phyloP scores from a whole-genome alignment of 2,888 invertebrate species.

The Tiliacea aurago region DNA sequence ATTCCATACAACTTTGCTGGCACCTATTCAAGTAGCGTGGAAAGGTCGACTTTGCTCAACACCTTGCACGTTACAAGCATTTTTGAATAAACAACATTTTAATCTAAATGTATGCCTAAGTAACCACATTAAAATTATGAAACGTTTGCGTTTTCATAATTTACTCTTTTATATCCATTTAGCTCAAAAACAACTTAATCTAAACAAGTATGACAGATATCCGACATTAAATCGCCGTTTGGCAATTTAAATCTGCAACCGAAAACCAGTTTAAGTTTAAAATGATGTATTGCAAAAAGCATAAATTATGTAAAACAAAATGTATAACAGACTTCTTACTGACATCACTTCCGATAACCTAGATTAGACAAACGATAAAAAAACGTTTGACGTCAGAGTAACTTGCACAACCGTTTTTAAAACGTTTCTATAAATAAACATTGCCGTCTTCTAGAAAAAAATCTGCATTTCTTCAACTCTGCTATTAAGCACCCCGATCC shows the following conservation, averaged over 20 bases:
- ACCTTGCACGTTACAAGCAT: no score
- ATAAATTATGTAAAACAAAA: slow-evolving; percentile 39
- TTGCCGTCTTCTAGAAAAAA: neutral
- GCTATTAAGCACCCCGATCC: no score
- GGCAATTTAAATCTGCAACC: slow-evolving; percentile 27
- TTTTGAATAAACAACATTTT: neutral
- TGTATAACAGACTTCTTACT: slow-evolving; percentile 19
- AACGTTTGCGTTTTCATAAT: neutral
- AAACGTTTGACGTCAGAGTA: slow-evolving; percentile 27
- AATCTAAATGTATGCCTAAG: no score
- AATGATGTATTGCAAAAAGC: slow-evolving; percentile 23
- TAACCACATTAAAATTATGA: neutral
- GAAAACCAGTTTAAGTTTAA: slow-evolving; percentile 42
- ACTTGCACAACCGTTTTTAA: slow-evolving; percentile 26
- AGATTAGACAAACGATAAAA: slow-evolving; percentile 32
- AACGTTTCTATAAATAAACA: neutral
- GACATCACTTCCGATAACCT: slow-evolving; percentile 58
- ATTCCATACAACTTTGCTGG: no score
- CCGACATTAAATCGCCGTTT: slow-evolving; percentile 10
- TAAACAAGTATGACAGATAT: slow-evolving; percentile 28
- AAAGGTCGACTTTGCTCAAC: no score
- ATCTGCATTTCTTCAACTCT: no score
- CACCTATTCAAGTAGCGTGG: no score
- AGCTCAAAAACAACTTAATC: slow-evolving; percentile 4
- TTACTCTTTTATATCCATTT: neutral